Evolutionary conservation across 2,113 vertebrate species (phyloP).

Genomic region (Gorsachius goisagi): DNA sequence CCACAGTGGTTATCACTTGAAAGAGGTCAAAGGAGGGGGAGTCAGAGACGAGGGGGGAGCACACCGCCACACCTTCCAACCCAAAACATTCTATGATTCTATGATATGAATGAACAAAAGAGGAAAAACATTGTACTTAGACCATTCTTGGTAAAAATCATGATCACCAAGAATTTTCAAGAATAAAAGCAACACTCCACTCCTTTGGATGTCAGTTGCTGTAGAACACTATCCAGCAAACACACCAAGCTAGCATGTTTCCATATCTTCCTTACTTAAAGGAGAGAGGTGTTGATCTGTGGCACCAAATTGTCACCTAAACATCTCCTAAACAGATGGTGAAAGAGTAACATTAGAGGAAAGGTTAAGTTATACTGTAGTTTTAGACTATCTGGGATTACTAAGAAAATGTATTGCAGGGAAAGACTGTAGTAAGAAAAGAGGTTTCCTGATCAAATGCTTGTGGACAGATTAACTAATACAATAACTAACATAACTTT

Average conservation of each 20-base stretch:
- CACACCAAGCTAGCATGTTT: background rate
- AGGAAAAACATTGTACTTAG: background rate
- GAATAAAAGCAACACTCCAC: background rate
- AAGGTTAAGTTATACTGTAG: background rate
- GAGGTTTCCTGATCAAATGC: background rate
- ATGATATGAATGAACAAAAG: background rate
- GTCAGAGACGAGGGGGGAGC: no score
- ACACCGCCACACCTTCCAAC: no score
- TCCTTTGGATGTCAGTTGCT: background rate
- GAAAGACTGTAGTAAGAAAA: background rate
- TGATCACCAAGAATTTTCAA: background rate
- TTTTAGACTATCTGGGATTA: background rate
- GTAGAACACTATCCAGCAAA: background rate
- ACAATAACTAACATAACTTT: background rate
- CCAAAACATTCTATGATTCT: no score
- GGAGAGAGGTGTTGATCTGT: background rate
- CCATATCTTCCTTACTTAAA: background rate
- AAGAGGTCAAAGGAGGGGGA: no score
- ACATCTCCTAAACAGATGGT: background rate
- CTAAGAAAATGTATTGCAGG: background rate
- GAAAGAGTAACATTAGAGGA: background rate
- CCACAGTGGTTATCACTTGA: no score
- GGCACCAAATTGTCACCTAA: background rate
- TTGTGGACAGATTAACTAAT: background rate
- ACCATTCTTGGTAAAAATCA: background rate